Evolutionary conservation across 2,113 vertebrate genomes (phyloP).

Genomic region (Bettongia penicillata): DNA sequence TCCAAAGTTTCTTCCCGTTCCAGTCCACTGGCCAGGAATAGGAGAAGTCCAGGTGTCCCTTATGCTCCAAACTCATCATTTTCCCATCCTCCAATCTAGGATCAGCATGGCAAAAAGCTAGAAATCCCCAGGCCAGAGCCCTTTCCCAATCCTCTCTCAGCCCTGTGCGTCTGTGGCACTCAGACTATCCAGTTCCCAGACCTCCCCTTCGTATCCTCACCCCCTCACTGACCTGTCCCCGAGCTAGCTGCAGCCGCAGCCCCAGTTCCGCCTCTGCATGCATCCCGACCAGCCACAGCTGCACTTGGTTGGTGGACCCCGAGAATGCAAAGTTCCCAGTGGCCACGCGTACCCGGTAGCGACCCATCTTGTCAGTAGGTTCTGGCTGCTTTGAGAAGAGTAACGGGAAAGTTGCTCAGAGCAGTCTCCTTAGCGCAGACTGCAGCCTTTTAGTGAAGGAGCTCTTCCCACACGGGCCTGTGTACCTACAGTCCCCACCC

Average conservation of each 20-base stretch:
- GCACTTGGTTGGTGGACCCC: conserved; percentile 88
- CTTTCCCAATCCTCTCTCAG: not conserved
- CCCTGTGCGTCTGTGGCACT: too few relatives aligned
- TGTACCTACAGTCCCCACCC: conserved; percentile 54
- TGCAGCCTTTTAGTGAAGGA: not conserved
- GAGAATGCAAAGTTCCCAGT: conserved; percentile 87
- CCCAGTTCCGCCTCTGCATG: conserved; percentile 84
- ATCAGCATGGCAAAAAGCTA: not conserved
- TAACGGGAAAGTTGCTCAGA: not conserved
- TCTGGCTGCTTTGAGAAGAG: not conserved
- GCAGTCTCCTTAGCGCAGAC: not conserved
- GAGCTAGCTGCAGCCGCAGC: conserved; percentile 82
- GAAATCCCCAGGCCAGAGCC: not conserved
- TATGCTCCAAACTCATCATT: not conserved
- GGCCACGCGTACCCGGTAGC: conserved; percentile 86
- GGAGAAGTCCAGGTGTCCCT: not conserved
- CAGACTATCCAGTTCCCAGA: not conserved
- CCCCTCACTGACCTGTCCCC: conserved; percentile 83
- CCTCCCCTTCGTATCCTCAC: conserved; percentile 55
- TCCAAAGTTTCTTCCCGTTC: not conserved
- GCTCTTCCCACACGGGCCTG: not conserved
- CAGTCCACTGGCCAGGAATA: not conserved
- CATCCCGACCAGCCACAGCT: conserved; percentile 86
- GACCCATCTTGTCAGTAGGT: conserved; percentile 81
- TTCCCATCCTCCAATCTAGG: not conserved